These are phyloP conservation scores for Pagetopsis macropterus DNA, from an alignment of 2,797 vertebrate genomes.

Conservation along the genomic window DNA sequence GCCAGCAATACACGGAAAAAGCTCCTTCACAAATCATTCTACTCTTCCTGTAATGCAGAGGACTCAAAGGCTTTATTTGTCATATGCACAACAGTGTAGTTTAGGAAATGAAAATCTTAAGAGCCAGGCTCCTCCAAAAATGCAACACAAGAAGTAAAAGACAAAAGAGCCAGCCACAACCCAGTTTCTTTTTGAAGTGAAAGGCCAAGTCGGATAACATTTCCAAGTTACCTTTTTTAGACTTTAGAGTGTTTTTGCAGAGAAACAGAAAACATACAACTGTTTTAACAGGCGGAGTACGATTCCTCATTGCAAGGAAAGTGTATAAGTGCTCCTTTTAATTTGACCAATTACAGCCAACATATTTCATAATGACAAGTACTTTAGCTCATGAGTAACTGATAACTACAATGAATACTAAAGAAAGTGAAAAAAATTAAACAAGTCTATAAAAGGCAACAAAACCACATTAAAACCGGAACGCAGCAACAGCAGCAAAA, in stretches of 20 bases:
- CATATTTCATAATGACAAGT: neutral
- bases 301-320: no score
- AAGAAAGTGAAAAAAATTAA: neutral
- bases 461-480: neutral
- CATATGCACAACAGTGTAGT: no score
- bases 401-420: neutral
- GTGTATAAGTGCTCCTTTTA: neutral
- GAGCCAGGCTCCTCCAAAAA: no score
- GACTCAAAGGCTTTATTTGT: no score
- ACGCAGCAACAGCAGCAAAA: neutral
- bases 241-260: no score
- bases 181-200: neutral
- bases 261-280: no score
- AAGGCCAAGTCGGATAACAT: neutral
- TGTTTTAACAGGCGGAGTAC: neutral
- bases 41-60: neutral
- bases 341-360: slow-evolving; percentile 8
- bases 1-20: no score
- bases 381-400: neutral
- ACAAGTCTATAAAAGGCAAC: neutral
- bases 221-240: no score
- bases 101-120: no score
- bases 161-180: neutral
- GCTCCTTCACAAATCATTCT: neutral
- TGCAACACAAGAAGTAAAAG: no score